Conservation (phyloP, 2,113 vertebrate genomes). For the Columbina picui region DNA sequence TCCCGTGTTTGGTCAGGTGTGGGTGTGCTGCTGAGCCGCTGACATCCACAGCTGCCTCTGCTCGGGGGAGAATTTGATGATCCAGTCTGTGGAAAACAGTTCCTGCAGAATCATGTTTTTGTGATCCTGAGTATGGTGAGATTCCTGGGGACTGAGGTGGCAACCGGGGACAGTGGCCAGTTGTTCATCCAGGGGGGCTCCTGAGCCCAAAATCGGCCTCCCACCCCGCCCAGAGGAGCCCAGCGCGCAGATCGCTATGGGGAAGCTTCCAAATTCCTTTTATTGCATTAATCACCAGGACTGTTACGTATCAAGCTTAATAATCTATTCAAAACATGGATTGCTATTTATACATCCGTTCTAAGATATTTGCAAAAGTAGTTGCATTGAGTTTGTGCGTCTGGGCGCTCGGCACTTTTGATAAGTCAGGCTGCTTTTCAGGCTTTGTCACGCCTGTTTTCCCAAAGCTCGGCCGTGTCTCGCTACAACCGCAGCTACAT, state of each 20-base stretch:
- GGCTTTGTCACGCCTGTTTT: rapidly evolving
- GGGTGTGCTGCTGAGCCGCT: neutral
- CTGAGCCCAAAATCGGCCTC: neutral
- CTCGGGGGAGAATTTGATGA: neutral
- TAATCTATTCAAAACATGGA: neutral
- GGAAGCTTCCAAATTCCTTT: neutral
- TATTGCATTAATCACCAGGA: neutral
- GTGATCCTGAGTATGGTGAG: rapidly evolving
- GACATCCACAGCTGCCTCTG: neutral
- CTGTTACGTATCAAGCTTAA: neutral
- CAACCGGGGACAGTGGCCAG: rapidly evolving
- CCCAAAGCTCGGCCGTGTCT: rapidly evolving
- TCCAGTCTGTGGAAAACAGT: neutral
- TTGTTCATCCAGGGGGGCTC: neutral
- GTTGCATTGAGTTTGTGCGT: rapidly evolving
- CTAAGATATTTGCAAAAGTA: neutral
- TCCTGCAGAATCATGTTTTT: too few species aligned
- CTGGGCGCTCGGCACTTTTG: neutral
- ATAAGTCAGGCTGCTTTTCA: neutral
- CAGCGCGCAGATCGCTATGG: neutral
- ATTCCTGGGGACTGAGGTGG: neutral
- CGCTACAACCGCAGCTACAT: rapidly evolving
- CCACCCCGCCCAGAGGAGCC: neutral
- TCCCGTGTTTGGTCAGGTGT: neutral
- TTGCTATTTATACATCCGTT: neutral